Evolutionary conservation across 2,113 vertebrate species (phyloP).

Genomic region (Malurus melanocephalus): DNA sequence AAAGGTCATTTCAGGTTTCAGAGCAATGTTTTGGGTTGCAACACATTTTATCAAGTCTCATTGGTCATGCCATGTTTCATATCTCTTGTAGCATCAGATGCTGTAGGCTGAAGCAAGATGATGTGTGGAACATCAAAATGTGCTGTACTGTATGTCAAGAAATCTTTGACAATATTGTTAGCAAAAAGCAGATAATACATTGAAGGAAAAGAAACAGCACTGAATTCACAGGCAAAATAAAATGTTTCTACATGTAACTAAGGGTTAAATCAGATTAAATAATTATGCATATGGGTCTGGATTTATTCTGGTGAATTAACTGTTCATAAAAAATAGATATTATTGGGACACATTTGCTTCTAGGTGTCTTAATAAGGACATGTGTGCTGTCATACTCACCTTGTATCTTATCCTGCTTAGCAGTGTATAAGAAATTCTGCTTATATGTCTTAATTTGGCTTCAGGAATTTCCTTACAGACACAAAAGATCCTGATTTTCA

Average conservation of each 20-base stretch:
- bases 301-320: background rate
- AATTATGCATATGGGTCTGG: background rate
- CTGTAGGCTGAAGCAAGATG: background rate
- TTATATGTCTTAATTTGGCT: conserved; percentile 17
- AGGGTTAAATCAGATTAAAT: background rate
- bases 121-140: background rate
- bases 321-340: background rate
- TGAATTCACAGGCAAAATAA: background rate
- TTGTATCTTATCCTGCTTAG: background rate
- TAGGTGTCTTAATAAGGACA: background rate
- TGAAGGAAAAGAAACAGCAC: background rate
- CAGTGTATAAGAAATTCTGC: background rate
- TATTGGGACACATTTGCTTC: background rate
- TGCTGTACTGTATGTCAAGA: background rate
- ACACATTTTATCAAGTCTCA: background rate
- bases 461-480: background rate
- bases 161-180: background rate
- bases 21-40: background rate
- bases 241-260: background rate
- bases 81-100: background rate
- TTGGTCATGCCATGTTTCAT: background rate
- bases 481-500: background rate
- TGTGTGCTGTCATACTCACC: fast-evolving
- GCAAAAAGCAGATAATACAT: background rate
- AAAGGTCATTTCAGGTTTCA: background rate